Conservation (phyloP, 2,888 invertebrate species). For the Spisula subtruncata region DNA sequence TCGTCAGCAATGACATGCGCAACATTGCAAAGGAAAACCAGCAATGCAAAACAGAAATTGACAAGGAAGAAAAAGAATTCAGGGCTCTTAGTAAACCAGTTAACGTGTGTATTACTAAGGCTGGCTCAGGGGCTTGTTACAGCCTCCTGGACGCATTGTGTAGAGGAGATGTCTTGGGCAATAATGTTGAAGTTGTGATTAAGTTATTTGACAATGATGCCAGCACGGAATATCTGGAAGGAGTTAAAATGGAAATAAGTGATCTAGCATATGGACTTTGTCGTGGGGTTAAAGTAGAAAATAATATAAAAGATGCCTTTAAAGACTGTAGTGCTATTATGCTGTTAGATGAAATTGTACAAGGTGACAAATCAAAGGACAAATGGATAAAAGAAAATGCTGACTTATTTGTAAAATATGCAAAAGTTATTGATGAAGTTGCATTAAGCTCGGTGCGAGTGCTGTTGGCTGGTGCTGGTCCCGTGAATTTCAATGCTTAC, state of each 20-base stretch:
- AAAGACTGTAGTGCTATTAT: constrained; percentile 82
- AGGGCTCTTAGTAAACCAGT: constrained; percentile 81
- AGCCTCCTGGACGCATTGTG: constrained; percentile 78
- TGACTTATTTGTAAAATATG: constrained; percentile 80
- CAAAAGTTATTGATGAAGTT: constrained; percentile 79
- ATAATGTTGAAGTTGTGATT: constrained; percentile 80
- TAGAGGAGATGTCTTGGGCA: constrained; percentile 84
- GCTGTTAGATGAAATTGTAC: constrained; percentile 79
- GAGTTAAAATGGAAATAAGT: constrained; percentile 84
- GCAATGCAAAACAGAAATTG: constrained; percentile 80
- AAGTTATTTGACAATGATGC: constrained; percentile 79
- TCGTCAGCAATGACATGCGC: constrained; percentile 83
- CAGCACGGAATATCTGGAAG: constrained; percentile 76
- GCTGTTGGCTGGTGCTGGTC: constrained; percentile 83
- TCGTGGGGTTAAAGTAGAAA: constrained; percentile 76
- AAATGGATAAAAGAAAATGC: constrained; percentile 81
- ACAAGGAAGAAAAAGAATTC: constrained; percentile 80
- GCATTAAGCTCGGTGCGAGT: constrained; percentile 83
- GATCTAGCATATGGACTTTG: constrained; percentile 83
- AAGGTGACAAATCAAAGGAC: constrained; percentile 72
- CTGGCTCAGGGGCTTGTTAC: constrained; percentile 82
- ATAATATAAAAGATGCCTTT: constrained; percentile 81
- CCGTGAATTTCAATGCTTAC: constrained; percentile 84
- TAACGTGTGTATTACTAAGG: constrained; percentile 85
- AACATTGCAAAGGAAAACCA: constrained; percentile 85